Base-by-base conservation (phyloP, 2,888 invertebrate species). In the Orchesellides sinensis region DNA sequence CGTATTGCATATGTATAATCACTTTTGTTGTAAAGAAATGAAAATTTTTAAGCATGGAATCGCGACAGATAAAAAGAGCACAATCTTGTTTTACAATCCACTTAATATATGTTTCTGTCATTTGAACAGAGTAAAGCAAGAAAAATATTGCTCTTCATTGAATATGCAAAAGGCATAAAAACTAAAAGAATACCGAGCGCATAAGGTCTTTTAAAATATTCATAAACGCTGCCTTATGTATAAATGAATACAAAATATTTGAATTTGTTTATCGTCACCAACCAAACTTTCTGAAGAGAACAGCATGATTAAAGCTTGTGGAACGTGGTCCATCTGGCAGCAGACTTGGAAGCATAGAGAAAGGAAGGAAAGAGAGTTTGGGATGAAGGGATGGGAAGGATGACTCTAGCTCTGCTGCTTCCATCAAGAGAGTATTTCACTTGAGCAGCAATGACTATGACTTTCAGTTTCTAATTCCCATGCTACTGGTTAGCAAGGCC, bases 181-280 rank as follows among this genome's bases (percentile, higher is more conserved):
- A 19, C 8, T 27, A 27, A n/a, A n/a, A 59, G 29, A 66, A 49
- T 66, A 27, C 23, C 25, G 45, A 45, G 68, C 68, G 59, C 77
- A 77, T 77, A 77, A 77, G 77, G 77, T 77, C 29, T 10, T 5
- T n/a, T 54, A 56, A 77, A 23, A 56, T 68, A 68, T 77, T 77
- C 77, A 68, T 77, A 77, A 77, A 77, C 59, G 77, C 5, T 78
- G 59, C 69, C 69, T 69, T 69, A 78, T 78, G 78, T 78, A 78
- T 78, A 78, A 69, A 78, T 78, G 78, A 78, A 78, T 78, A 78
- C 59, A 56, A 69, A 78, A 77, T 69, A 47, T 32, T 49, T 59
- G 77, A 68, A 68, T 77, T 56, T 77, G 68, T 49, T 77, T 47
- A 68, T 68, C 68, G 49, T 27, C 72, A 61, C 21, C 8, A 19